Evolutionary conservation across 2,797 vertebrate genomes (phyloP).

Genomic region (Micrastur ruficollis): DNA sequence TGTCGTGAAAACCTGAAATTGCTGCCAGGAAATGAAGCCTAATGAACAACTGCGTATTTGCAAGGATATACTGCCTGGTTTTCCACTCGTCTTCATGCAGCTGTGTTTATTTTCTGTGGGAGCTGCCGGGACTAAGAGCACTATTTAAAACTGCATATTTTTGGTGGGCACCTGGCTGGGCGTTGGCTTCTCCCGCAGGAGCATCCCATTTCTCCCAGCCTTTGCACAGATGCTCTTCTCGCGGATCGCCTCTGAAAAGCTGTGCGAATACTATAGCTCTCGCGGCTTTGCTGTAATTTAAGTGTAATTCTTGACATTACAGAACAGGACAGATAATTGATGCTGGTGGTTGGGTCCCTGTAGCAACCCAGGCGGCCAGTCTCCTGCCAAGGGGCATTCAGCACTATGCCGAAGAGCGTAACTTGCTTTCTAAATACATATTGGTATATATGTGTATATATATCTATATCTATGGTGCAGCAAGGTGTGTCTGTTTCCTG

Average conservation of each 20-base stretch:
- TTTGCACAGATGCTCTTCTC: not conserved
- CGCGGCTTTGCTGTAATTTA: not conserved
- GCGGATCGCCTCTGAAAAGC: accelerated
- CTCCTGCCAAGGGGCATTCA: not conserved
- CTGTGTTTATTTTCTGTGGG: not conserved
- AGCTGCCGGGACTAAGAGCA: not conserved
- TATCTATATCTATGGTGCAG: accelerated
- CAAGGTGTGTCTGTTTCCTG: not conserved
- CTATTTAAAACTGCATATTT: not conserved
- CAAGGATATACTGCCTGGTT: not conserved
- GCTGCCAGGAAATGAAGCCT: not conserved
- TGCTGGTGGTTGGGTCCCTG: not conserved
- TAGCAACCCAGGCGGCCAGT: not conserved
- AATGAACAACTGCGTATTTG: not conserved
- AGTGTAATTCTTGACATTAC: not conserved
- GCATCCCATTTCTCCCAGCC: not conserved
- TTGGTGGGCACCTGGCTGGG: not conserved
- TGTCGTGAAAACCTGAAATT: not conserved
- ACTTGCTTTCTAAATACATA: not conserved
- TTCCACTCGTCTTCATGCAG: not conserved
- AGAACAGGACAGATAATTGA: not conserved
- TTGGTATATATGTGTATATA: not conserved
- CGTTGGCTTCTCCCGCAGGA: not conserved
- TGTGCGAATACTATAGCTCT: not conserved
- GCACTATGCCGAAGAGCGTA: not conserved